These are phyloP conservation scores for Actenoides hombroni DNA, from an alignment of 2,113 vertebrate species.

Conservation along the genomic window DNA sequence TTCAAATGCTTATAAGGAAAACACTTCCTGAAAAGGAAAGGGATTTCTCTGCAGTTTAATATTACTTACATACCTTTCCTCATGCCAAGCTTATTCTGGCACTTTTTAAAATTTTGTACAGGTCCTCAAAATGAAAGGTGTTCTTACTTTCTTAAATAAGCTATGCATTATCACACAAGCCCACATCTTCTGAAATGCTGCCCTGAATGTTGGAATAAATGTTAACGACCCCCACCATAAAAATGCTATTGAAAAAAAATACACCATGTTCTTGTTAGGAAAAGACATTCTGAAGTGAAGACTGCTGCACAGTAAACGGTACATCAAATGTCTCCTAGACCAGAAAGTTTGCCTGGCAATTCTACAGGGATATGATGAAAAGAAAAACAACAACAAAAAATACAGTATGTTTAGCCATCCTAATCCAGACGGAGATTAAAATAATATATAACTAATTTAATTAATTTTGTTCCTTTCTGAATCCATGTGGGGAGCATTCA, in stretches of 20 bases:
- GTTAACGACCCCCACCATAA: neutral
- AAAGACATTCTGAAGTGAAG: neutral
- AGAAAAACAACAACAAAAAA: neutral
- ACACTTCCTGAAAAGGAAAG: neutral
- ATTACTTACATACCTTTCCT: neutral
- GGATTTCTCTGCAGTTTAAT: neutral
- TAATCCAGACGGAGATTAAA: neutral
- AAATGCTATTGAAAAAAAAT: neutral
- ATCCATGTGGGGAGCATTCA: neutral
- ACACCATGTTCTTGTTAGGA: fast-evolving
- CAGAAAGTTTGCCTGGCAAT: neutral
- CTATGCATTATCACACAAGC: neutral
- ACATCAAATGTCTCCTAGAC: neutral
- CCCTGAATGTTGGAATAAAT: neutral
- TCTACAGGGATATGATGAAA: neutral
- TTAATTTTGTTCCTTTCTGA: neutral
- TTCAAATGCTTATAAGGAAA: neutral
- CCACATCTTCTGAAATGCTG: neutral
- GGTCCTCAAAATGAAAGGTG: neutral
- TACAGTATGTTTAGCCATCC: neutral
- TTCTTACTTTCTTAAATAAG: neutral
- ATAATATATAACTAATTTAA: neutral
- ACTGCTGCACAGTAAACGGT: neutral
- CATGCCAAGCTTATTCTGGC: neutral
- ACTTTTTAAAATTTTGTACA: neutral